Evolutionary conservation across 1,140 invertebrate species (phyloP), one percentile per base, ranked within the genome.

Genomic region (Drosophila malerkotliana): DNA sequence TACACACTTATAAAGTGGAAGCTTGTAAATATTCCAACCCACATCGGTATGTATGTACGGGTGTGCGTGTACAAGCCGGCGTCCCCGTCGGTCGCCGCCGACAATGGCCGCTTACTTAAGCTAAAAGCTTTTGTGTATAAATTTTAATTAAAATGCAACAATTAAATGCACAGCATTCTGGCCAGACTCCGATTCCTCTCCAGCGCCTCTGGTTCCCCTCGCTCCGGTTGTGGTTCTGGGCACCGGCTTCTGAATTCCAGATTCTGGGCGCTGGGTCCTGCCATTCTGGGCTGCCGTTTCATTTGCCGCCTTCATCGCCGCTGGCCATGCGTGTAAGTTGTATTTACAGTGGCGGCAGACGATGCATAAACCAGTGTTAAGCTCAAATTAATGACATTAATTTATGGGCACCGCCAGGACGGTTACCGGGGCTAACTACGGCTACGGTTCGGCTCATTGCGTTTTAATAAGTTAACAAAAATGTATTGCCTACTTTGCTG

Each of bases 101-200:
- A 47, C 71, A 63, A 66, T 76, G 77, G 57, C 26, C 79, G 79
- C 77, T 87, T 87, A 87, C 83, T 87, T 87, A 87, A 87, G 83
- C 83, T 87, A 87, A 85, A 87, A 87, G 82, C 82, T 87, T 87
- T 87, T 87, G 78, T 82, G 83, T 87, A 87, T 87, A 87, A 77
- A 80, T 81, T 71, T 87, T 77, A 77, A 77, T 77, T 77, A 77
- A 77, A 77, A 77, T 77, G 75, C 75, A 77, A 77, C 75, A 77
- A 77, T 77, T 77, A 77, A 77, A 77, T 77, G 73, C 64, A 77
- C 66, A 71, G 64, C 66, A 55, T 55, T 58, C 67, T 39, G 53
- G 47, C 15, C 55, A 62, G 58, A 68, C 66, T 37, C 45, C 15
- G 39, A 45, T 24, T 14, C 55, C 39, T 26, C 21, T 15, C 28